These are phyloP conservation scores for Oxygymnocypris stewartii DNA, from an alignment of 2,113 vertebrate genomes.

Conservation along the genomic window DNA sequence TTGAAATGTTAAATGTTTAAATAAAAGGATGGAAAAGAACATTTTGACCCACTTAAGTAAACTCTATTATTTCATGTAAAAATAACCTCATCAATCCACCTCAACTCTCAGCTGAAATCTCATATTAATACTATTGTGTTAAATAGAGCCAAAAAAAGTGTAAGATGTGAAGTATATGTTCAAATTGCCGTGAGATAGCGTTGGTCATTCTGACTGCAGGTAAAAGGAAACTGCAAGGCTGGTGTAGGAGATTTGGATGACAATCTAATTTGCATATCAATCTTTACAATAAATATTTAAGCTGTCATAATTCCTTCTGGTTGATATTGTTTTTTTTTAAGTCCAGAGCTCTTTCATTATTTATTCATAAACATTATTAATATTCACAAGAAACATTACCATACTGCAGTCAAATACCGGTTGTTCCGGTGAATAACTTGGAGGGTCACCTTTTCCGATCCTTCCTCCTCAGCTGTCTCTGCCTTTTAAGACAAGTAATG, in stretches of 20 bases:
- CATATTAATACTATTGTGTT: background rate
- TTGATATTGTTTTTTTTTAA: constrained; percentile 16
- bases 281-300: background rate
- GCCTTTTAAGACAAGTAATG: constrained; percentile 46
- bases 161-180: background rate
- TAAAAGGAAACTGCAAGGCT: background rate
- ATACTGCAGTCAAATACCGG: background rate
- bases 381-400: constrained; percentile 1
- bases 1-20: background rate
- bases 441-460: constrained; percentile 20
- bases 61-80: background rate
- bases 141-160: constrained; percentile 1
- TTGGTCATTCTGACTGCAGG: background rate
- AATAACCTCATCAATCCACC: background rate
- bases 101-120: background rate
- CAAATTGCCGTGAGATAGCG: too few species aligned
- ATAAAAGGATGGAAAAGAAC: background rate
- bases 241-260: background rate
- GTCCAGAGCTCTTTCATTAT: constrained; percentile 7
- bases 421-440: constrained; percentile 18
- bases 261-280: constrained; percentile 15
- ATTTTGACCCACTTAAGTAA: background rate
- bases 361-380: constrained; percentile 26
- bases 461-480: constrained; percentile 19
- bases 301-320: constrained; percentile 4